A percentile compares a stretch with the other conserved stretches of the same genome.
Conservation (phyloP, 2,797 vertebrate species). For the Onychomys arenicola region DNA sequence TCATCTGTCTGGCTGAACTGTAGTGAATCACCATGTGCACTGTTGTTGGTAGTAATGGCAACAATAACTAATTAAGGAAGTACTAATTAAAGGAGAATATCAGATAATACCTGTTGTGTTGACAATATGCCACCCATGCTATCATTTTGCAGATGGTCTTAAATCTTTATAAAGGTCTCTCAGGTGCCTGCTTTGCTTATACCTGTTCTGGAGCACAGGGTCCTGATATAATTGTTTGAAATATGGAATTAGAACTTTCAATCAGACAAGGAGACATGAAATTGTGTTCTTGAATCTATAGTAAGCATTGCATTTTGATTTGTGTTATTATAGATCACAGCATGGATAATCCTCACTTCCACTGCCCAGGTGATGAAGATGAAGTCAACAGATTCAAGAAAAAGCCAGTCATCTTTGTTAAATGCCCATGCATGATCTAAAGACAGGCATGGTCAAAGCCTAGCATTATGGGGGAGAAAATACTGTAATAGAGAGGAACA, state of each 20-base stretch:
- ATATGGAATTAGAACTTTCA: background rate
- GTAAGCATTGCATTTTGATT: background rate
- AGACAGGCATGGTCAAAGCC: background rate
- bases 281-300: background rate
- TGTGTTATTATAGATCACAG: background rate
- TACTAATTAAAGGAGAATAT: background rate
- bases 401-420: background rate
- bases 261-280: background rate
- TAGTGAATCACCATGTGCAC: accelerated
- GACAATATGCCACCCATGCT: background rate
- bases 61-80: no score
- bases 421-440: background rate
- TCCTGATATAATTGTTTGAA: background rate
- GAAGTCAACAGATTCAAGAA: background rate
- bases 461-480: background rate
- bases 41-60: background rate
- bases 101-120: background rate
- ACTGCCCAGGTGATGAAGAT: background rate
- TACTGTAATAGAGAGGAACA: background rate
- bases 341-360: background rate
- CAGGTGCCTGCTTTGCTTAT: background rate
- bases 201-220: background rate
- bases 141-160: background rate
- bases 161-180: background rate
- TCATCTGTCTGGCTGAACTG: background rate